These are phyloP conservation scores for Deroplatys truncata DNA, from an alignment of 2,888 invertebrate genomes.

Conservation along the genomic window DNA sequence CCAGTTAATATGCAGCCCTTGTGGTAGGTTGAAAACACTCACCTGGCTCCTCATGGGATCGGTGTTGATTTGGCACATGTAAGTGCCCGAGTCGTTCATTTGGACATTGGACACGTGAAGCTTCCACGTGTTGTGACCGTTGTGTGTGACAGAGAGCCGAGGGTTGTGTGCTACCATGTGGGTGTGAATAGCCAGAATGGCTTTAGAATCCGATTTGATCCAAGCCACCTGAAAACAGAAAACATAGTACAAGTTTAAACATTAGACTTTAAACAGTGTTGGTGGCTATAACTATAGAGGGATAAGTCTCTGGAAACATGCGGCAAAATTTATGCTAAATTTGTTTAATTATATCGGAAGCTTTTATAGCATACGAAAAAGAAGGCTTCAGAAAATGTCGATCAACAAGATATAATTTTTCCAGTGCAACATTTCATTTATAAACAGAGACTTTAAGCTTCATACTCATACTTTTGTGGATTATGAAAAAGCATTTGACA, in stretches of 20 bases:
- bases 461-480: too few species aligned
- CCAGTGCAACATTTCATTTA: too few species aligned
- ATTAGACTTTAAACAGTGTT: background rate
- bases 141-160: slow-evolving; percentile 81
- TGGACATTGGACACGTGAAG: slow-evolving; percentile 86
- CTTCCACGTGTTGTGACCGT: slow-evolving; percentile 92
- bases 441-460: too few species aligned
- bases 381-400: too few species aligned
- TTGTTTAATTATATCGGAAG: too few species aligned
- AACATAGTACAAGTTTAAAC: background rate
- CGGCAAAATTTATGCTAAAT: too few species aligned
- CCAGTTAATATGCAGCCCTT: too few species aligned
- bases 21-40: background rate
- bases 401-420: too few species aligned
- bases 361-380: too few species aligned
- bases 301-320: too few species aligned
- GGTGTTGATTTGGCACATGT: slow-evolving; percentile 93
- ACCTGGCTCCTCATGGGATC: slow-evolving; percentile 88
- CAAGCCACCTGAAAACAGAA: slow-evolving; percentile 70
- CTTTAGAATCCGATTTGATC: slow-evolving; percentile 88
- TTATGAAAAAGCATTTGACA: too few species aligned
- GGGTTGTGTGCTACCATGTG: slow-evolving; percentile 87
- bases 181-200: slow-evolving; percentile 83
- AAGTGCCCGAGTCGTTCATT: slow-evolving; percentile 86
- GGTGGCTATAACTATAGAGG: too few species aligned